Percentiles rank a stretch among this genome's conserved stretches.
These are phyloP conservation scores for Podarcis raffonei DNA, from an alignment of 2,113 vertebrate species.

Conservation along the genomic window DNA sequence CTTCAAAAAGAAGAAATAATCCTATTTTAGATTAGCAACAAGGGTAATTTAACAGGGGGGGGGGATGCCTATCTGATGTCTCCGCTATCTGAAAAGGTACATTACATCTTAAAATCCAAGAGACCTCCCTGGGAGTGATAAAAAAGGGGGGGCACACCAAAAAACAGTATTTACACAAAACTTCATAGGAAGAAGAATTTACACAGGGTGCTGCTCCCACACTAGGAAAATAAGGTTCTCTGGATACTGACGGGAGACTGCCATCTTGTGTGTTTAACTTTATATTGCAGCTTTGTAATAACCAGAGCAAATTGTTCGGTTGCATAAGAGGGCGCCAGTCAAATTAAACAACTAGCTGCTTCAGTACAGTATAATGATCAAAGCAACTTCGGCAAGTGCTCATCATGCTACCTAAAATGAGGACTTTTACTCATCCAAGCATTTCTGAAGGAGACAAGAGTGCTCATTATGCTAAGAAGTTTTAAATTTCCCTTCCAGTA, in stretches of 20 bases:
- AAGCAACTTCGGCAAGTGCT: not conserved
- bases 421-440: not conserved
- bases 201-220: not conserved
- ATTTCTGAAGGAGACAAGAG: not conserved
- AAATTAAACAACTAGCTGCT: not conserved
- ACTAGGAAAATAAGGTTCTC: not conserved
- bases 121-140: not conserved
- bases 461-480: not conserved
- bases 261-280: not conserved
- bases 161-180: not conserved
- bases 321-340: not conserved
- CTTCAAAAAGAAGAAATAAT: slow-evolving; percentile 4
- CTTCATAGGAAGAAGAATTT: not conserved
- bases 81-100: not conserved
- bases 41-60: not conserved
- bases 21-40: not conserved
- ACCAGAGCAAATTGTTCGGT: not conserved
- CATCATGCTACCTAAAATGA: not conserved
- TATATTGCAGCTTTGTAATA: not conserved
- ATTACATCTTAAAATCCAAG: not conserved
- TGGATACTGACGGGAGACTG: not conserved
- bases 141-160: not conserved
- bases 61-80: not conserved
- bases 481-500: not conserved
- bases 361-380: not conserved